Percentiles rank a stretch among this genome's conserved stretches.
phyloP scores from a whole-genome alignment of 2,797 vertebrate genomes.

The Schizopygopsis pylzovi region DNA sequence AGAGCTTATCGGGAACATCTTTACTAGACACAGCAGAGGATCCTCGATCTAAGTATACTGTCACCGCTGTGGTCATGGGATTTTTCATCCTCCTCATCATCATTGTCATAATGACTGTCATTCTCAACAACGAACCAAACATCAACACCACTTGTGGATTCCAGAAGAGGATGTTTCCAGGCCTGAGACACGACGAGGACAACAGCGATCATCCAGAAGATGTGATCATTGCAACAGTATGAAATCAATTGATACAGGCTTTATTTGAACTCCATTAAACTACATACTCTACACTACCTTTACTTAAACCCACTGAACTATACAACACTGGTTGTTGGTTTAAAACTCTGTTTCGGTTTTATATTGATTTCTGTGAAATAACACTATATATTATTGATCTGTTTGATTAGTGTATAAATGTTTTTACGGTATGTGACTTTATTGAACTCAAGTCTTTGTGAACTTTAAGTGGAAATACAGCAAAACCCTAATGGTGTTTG shows the following conservation, averaged over 20 bases:
- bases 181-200: not conserved
- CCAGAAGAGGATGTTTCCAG: not conserved
- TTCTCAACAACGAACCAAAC: not conserved
- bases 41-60: not conserved
- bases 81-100: not conserved
- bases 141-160: rapidly evolving
- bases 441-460: too few species aligned
- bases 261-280: not conserved
- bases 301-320: not conserved
- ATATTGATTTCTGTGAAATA: too few species aligned
- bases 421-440: too few species aligned
- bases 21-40: too few species aligned
- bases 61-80: not conserved
- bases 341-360: too few species aligned
- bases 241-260: not conserved
- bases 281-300: not conserved
- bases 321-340: too few species aligned
- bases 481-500: too few species aligned
- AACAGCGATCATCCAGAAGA: not conserved
- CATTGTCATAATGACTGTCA: not conserved
- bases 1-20: too few species aligned
- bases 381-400: too few species aligned
- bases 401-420: too few species aligned
- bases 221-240: not conserved
- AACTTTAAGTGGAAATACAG: too few species aligned